These are phyloP conservation scores for Kryptolebias marmoratus DNA, from an alignment of 2,113 vertebrate genomes.

Conservation along the genomic window DNA sequence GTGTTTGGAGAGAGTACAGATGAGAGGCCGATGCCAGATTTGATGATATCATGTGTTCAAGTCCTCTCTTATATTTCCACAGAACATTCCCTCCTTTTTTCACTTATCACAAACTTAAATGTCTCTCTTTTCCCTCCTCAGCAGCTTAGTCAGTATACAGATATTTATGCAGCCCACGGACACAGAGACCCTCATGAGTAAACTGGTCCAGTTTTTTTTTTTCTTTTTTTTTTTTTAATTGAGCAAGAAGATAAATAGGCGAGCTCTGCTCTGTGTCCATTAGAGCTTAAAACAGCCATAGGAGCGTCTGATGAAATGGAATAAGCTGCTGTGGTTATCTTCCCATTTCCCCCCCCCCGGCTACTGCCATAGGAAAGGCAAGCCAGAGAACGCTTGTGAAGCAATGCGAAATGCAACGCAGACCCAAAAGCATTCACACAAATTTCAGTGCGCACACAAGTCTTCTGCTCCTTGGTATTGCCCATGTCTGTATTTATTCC, in stretches of 20 bases:
- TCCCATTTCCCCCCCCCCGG: slow-evolving; percentile 3
- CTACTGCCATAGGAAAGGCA: slow-evolving; percentile 30
- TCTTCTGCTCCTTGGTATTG: slow-evolving; percentile 49
- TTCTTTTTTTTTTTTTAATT: slow-evolving; percentile 33
- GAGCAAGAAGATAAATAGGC: slow-evolving; percentile 67
- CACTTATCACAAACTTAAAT: slow-evolving; percentile 41
- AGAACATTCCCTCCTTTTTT: slow-evolving; percentile 33
- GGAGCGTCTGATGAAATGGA: slow-evolving; percentile 69
- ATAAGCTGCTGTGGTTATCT: slow-evolving; percentile 71
- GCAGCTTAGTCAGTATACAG: slow-evolving; percentile 28
- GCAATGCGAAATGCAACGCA: slow-evolving; percentile 18
- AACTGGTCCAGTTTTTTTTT: slow-evolving; percentile 36
- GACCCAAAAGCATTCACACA: slow-evolving; percentile 42
- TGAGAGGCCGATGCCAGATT: slow-evolving; percentile 56
- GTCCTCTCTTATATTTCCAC: slow-evolving; percentile 46
- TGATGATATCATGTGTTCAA: slow-evolving; percentile 57
- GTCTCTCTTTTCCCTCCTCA: slow-evolving; percentile 10
- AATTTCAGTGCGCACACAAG: slow-evolving; percentile 22
- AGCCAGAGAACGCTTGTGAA: slow-evolving; percentile 15
- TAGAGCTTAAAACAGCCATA: slow-evolving; percentile 56
- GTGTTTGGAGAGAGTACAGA: slow-evolving; percentile 69
- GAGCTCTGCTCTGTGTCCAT: slow-evolving; percentile 63
- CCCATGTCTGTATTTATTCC: slow-evolving; percentile 75
- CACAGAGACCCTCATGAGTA: slow-evolving; percentile 56
- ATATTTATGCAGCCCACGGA: slow-evolving; percentile 64